Evolutionary conservation across 2,888 invertebrate genomes (phyloP), one percentile per base, ranked within the genome.

Genomic region (Rhingia rostrata): DNA sequence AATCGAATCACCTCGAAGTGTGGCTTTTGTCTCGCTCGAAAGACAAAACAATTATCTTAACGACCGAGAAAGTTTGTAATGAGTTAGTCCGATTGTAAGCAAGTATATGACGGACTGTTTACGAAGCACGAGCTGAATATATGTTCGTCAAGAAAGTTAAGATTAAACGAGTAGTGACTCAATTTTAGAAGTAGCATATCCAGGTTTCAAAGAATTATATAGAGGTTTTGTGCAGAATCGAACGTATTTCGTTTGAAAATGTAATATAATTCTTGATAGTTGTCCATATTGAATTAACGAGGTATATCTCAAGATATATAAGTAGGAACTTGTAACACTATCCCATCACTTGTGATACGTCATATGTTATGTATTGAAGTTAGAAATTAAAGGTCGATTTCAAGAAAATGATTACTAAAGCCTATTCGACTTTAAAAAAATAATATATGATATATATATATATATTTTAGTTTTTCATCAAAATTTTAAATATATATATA

Each of bases 1-100:
- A 39, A 63, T 70, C 61, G 66, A 70, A 80, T 84, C 74, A 84
- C 84, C 74, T 80, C 79, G 84, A 80, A 80, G 43, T 84, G 43
- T 74, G 64, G 80, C 84, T 84, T 84, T 84, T 75, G 84, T 84
- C 60, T 80, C 41, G 33, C 4, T 9, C 30, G 39, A 61, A 58
- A 56, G 43, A 30, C 41, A 37, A 49, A 60, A 49, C 32, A 54
- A 43, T 10, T 32, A 33, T 10, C n/a, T 49, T 49, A 43, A 43
- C 41, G 47, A 32, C 53, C 43, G 61, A 53, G 61, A 63, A 64
- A 70, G 73, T 63, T 64, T 74, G 43, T 63, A 69, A 64, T 64
- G 47, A 74, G 69, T 47, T 9, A n/a, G 58, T n/a, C 35, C 14
- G 45, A 43, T 58, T 14, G 41, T 22, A 7, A 14, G 7, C 30